Base-by-base conservation (phyloP, 2,888 invertebrate species). In the Mechanitis mazaeus region DNA sequence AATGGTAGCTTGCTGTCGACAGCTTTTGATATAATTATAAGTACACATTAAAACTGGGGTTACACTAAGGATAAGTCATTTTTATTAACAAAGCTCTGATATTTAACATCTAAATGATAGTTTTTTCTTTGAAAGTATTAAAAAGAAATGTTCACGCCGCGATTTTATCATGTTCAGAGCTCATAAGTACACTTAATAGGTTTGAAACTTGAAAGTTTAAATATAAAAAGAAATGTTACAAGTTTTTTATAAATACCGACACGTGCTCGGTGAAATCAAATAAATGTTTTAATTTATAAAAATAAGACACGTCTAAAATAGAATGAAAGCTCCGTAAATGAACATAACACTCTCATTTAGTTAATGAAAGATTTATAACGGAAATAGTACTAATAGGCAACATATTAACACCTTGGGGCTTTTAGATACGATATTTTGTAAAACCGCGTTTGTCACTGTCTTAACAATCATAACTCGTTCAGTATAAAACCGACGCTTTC, bases 331-430 rank as follows among this genome's bases (percentile, higher is more conserved):
- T 50, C 9, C 20, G 31, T 50, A 50, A 31, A 50, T 50, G 50
- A 50, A 50, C 28, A 50, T 50, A 50, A 50, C 50, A 50, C 31
- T 50, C 50, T 58, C 64, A 54, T 57, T 38, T 61, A 50, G 55
- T 64, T 60, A 60, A 60, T 20, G 60, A 58, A 60, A 60, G 60
- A 60, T 60, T 60, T 60, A 64, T 53, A 55, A 42, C 50, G n/a
- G 35, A 54, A 60, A 60, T 60, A 50, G 56, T 31, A 58, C 35
- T 60, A 60, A 60, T 60, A 50, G 50, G 31, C 50, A 57, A 64
- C 55, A 50, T 50, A 56, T 54, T 33, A 61, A 60, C 56, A 56
- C 50, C 50, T 50, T 31, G 31, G 31, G 50, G 50, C 50, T 50
- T 28, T 28, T 50, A 50, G 11, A 50, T 31, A 31, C 50, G 50